Percentiles rank a stretch among this genome's conserved stretches.
phyloP scores from a whole-genome alignment of 2,888 invertebrate species.

The Oscheius myriophilus region DNA sequence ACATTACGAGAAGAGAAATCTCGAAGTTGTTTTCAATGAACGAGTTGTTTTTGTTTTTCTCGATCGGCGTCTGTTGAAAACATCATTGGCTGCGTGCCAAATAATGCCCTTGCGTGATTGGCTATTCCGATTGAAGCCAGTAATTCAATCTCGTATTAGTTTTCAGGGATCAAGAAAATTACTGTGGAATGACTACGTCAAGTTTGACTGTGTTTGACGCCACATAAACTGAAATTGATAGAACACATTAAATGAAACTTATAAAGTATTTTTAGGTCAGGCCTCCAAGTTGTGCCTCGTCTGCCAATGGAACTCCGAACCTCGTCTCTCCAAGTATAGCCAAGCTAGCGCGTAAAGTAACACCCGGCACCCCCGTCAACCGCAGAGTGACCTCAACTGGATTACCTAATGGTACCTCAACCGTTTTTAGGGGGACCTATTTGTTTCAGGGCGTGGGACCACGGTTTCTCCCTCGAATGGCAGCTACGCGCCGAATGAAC shows the following conservation, averaged over 20 bases:
- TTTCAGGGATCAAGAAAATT: no score
- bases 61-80: background rate
- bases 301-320: slow-evolving; percentile 62
- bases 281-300: slow-evolving; percentile 50
- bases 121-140: no score
- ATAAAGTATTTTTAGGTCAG: slow-evolving; percentile 15
- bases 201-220: background rate
- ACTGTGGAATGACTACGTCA: no score
- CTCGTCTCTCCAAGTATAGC: slow-evolving; percentile 62
- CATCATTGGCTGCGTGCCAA: no score
- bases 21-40: no score
- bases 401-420: slow-evolving; percentile 32
- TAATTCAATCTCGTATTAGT: no score
- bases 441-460: slow-evolving; percentile 34
- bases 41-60: no score
- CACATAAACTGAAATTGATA: no score
- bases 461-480: slow-evolving; percentile 55
- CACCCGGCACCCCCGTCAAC: slow-evolving; percentile 60
- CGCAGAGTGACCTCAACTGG: slow-evolving; percentile 51
- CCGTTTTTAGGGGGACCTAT: background rate
- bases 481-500: slow-evolving; percentile 49
- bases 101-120: no score
- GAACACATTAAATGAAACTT: background rate
- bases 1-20: no score
- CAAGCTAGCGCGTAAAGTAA: slow-evolving; percentile 52